Percentiles rank a stretch among this genome's conserved stretches.
Evolutionary conservation across 2,113 vertebrate genomes (phyloP).

Genomic region (Antigone vipio): DNA sequence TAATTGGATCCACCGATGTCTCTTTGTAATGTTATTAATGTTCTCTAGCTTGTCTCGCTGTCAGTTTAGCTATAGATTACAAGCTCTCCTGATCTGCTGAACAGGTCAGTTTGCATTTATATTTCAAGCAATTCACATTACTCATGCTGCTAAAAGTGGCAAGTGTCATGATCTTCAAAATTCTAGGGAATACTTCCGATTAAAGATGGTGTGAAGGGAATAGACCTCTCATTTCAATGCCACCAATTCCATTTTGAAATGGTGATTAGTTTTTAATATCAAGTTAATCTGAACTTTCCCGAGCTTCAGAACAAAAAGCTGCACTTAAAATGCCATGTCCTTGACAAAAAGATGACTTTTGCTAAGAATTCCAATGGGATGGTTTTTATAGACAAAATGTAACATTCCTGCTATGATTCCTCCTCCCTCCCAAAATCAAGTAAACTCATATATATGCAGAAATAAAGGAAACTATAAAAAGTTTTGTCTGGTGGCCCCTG

Average conservation of each 20-base stretch:
- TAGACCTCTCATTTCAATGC: not conserved
- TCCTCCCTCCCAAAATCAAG: not conserved
- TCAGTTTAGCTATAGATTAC: not conserved
- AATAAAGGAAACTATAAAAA: constrained; percentile 3
- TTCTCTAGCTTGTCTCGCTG: not conserved
- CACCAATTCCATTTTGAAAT: constrained; percentile 17
- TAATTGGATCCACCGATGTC: not conserved
- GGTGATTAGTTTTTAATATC: not conserved
- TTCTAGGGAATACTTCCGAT: not conserved
- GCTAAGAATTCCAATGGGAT: not conserved
- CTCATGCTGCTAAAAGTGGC: not conserved
- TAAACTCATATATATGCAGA: not conserved
- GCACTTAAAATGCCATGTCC: not conserved
- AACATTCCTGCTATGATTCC: not conserved
- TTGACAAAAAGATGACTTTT: constrained; percentile 15
- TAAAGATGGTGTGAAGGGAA: not conserved
- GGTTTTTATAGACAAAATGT: not conserved
- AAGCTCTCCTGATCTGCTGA: not conserved
- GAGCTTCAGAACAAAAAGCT: not conserved
- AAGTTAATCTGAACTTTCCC: not conserved
- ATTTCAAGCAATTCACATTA: not conserved
- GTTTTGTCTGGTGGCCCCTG: not conserved
- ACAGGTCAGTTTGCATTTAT: not conserved
- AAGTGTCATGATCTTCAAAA: not conserved
- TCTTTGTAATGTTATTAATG: not conserved